Evolutionary conservation across 2,888 invertebrate genomes (phyloP), one percentile per base, ranked within the genome.

Genomic region (Drosophila conformis): DNA sequence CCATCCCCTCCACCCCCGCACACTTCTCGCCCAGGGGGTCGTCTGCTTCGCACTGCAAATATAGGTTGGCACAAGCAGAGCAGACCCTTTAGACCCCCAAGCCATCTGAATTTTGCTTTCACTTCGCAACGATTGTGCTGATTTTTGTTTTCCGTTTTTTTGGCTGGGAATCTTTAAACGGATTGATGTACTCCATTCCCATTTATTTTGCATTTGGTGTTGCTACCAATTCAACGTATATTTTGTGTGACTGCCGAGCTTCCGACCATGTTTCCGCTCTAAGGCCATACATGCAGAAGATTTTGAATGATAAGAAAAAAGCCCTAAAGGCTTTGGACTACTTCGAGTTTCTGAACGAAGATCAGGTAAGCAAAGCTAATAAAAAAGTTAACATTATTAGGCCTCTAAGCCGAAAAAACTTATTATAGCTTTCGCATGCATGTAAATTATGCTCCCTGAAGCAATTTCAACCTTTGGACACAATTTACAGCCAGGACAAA

Each of bases 261-360:
- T 52, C 91, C 96, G 95, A 95, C 82, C 96, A 96, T 84, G 78
- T 79, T 59, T 33, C 33, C 8, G 81, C 91, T 69, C 74, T 92
- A 38, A 82, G 85, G 15, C 78, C 87, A 4, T 83, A 76, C 61
- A 92, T 93, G 93, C 76, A 87, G 74, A 86, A 88, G 54, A 82
- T 85, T 82, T 92, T 91, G 92, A 61, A 81, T 62, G 89, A 92
- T 36, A 92, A 91, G 61, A 88, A 85, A 57, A 59, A 48, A 15
- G 91, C 92, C 58, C 40, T 93, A 8, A 80, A 65, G 68, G 76
- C 91, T 25, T 87, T 93, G 67, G 90, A 91, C 52, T 93, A 92
- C 74, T 93, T 93, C 49, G 81, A 90, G 48, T 87, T 90, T 57
- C 89, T 92, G 60, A 86, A 68, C 29, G 62, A 75, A 7, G 76